phyloP scores from a whole-genome alignment of 2,888 invertebrate genomes.

The Drymonia ruficornis region DNA sequence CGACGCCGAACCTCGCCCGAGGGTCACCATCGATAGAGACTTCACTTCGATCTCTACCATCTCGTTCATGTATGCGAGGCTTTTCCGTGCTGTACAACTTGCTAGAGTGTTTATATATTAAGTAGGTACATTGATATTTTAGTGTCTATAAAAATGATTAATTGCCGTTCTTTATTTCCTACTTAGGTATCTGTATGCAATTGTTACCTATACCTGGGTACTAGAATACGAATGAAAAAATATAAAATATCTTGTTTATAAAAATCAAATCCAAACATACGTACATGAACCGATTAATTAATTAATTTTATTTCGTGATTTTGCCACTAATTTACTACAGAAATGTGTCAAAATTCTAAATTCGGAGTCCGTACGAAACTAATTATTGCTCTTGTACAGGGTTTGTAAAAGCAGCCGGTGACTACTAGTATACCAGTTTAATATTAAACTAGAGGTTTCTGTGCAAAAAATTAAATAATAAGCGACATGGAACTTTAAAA shows the following conservation, averaged over 20 bases:
- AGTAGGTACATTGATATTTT: constrained; percentile 23
- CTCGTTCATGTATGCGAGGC: constrained; percentile 13
- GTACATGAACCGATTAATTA: background rate
- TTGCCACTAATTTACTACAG: too few species aligned
- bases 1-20: constrained; percentile 38
- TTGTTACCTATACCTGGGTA: constrained; percentile 8
- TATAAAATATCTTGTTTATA: constrained; percentile 12
- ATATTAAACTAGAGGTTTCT: background rate
- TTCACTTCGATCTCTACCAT: constrained; percentile 5
- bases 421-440: background rate
- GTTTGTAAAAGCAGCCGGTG: too few species aligned
- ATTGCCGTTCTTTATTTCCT: constrained; percentile 25
- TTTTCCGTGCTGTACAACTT: constrained; percentile 5
- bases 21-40: constrained; percentile 36
- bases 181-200: constrained; percentile 11
- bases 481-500: constrained; percentile 50
- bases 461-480: constrained; percentile 25
- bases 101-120: too few species aligned
- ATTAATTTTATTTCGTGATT: too few species aligned
- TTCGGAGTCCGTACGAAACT: too few species aligned
- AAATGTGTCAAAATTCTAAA: too few species aligned
- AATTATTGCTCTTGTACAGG: too few species aligned
- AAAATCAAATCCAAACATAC: background rate
- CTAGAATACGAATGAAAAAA: constrained; percentile 8
- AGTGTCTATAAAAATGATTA: constrained; percentile 21